Evolutionary conservation across 1,140 invertebrate species (phyloP).

Genomic region (Latrodectus geometricus): DNA sequence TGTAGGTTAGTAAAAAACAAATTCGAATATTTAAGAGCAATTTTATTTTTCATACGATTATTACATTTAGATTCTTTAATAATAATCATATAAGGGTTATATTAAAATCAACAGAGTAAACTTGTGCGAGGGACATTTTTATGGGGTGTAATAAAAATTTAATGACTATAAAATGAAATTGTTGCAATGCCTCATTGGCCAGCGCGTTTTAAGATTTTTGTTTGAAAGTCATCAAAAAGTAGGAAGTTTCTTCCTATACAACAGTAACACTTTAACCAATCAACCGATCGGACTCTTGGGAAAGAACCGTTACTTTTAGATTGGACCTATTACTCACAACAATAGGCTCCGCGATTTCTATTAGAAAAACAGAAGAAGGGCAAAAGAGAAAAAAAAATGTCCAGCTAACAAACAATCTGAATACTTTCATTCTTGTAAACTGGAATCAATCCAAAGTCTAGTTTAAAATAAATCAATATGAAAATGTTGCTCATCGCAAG

Average conservation of each 20-base stretch:
- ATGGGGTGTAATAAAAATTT: no score
- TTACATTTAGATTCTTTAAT: no score
- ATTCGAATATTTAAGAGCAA: no score
- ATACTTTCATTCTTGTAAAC: not conserved
- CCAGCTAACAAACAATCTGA: not conserved
- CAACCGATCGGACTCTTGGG: not conserved
- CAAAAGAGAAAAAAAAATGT: not conserved
- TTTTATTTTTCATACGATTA: no score
- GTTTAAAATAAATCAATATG: not conserved
- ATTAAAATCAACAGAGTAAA: no score
- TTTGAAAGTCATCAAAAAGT: not conserved
- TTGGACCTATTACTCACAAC: constrained; percentile 12
- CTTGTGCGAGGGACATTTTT: no score
- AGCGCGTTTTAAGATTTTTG: no score
- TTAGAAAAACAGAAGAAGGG: not conserved
- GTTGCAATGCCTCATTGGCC: no score
- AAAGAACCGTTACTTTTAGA: not conserved
- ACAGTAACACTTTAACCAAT: not conserved
- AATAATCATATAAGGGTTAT: no score
- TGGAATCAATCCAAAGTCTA: not conserved
- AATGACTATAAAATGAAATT: no score
- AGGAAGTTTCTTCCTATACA: not conserved
- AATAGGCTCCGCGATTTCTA: not conserved
- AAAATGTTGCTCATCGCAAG: not conserved
- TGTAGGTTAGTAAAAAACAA: no score